A percentile compares a stretch with the other conserved stretches of the same genome.
These are phyloP conservation scores for Drosophila meridiana DNA, from an alignment of 2,888 invertebrate species.

Conservation along the genomic window DNA sequence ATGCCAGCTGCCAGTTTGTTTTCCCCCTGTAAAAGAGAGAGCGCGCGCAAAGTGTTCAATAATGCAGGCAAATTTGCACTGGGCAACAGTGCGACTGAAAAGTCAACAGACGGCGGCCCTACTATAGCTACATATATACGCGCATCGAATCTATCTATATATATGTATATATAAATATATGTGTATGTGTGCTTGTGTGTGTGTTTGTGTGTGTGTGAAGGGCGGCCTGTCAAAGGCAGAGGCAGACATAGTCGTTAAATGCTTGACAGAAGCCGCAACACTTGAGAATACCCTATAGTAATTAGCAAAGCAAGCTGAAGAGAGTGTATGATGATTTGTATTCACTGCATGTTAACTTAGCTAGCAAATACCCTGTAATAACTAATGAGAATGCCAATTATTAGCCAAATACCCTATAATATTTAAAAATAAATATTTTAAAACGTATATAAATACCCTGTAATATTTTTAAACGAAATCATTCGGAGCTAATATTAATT, in stretches of 20 bases:
- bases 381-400: neutral
- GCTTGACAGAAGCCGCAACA: neutral
- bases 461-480: no score
- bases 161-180: neutral
- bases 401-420: neutral
- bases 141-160: neutral
- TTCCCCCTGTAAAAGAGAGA: slow-evolving; percentile 26
- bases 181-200: neutral
- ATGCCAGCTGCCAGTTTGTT: slow-evolving; percentile 9
- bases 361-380: neutral
- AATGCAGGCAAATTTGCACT: slow-evolving; percentile 51
- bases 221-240: slow-evolving; percentile 28
- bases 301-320: neutral
- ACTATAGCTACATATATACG: neutral
- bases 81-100: slow-evolving; percentile 44
- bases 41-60: slow-evolving; percentile 51
- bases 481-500: no score
- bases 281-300: slow-evolving; percentile 2
- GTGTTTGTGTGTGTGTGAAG: neutral
- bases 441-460: no score
- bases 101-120: slow-evolving; percentile 37
- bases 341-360: neutral
- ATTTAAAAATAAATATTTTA: no score
- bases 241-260: slow-evolving; percentile 2
- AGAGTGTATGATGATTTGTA: neutral